Evolutionary conservation across 1,140 invertebrate genomes (phyloP), one percentile per base, ranked within the genome.

Genomic region (Ctenoplectra terminalis): DNA sequence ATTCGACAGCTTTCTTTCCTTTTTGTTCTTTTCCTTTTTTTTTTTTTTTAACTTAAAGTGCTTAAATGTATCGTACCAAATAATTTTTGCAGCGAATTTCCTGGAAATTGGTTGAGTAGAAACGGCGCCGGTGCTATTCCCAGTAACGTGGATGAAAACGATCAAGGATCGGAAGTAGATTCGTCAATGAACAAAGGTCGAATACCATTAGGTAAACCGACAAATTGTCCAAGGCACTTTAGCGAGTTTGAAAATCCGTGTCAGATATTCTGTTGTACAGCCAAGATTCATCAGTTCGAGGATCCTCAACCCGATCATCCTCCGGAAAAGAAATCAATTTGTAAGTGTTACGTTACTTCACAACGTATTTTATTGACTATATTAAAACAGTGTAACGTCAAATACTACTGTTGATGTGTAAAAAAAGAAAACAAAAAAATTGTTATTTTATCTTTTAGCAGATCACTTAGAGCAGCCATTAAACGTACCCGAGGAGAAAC

Each of bases 381-480:
- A n/a, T n/a, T 11, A 9, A 37, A 40, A 40, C n/a, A 17, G 11
- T 0, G 2, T 26, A 20, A 1, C 2, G 3, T 1, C 20, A 34
- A 15, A 15, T 4, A 20, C 13, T 26, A 7, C 0, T 31, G 17
- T 56, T 26, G 17, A 8, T 8, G 48, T 13, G 23, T 37, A 13
- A 5, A 43, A 67, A 20, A 52, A n/a, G 13, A n/a, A n/a, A n/a
- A n/a, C n/a, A n/a, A n/a, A n/a, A 9, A 71, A 29, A 71, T 23
- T 48, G 2, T 13, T 7, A 29, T 54, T 73, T 54, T 0, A 2
- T 31, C 43, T 52, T 86, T 86, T 48, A 93, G 92, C 90, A 88
- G 92, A 93, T 83, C 91, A 93, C 81, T 78, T 93, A 81, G 92
- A 93, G 46, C 93, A 94, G 40, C 92, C 93, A 60, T 29, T 93